Percentiles rank a stretch among this genome's conserved stretches.
phyloP scores from a whole-genome alignment of 1,140 invertebrate genomes.

The Oncopodura yosiiana region DNA sequence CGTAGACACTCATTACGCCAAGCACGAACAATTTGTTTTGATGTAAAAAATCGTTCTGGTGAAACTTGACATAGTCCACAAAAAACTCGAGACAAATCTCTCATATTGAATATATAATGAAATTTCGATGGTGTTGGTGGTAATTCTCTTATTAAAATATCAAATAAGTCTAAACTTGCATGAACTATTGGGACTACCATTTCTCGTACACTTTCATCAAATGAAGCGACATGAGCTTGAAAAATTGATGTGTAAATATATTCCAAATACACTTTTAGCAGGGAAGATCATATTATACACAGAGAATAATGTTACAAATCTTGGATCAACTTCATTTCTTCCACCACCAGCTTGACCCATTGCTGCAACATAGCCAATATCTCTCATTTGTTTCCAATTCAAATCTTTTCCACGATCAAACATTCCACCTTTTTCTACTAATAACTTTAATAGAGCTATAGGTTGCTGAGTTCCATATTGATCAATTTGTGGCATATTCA shows the following conservation, averaged over 20 bases:
- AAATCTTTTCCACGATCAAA: conserved; percentile 82
- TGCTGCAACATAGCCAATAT: conserved; percentile 66
- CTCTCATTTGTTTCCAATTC: conserved; percentile 76
- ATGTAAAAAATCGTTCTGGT: conserved; percentile 50
- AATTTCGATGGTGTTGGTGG: conserved; percentile 87
- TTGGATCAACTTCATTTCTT: conserved; percentile 75
- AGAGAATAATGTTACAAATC: conserved; percentile 79
- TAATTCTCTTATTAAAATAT: conserved; percentile 63
- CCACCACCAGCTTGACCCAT: conserved; percentile 76
- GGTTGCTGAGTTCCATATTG: conserved; percentile 86
- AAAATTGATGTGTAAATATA: conserved; percentile 79
- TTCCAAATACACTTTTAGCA: conserved; percentile 57
- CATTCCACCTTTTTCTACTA: conserved; percentile 73
- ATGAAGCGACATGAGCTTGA: conserved; percentile 59
- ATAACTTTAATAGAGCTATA: conserved; percentile 73
- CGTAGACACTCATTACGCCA: conserved; percentile 82
- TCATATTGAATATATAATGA: conserved; percentile 87
- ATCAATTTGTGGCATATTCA: conserved; percentile 86
- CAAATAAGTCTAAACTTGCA: conserved; percentile 73
- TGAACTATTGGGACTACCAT: conserved; percentile 56
- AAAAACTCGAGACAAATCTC: conserved; percentile 73
- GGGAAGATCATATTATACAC: conserved; percentile 77
- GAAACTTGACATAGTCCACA: conserved; percentile 66
- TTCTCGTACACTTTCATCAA: conserved; percentile 54
- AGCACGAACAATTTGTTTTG: conserved; percentile 63